phyloP scores from a whole-genome alignment of 2,888 invertebrate species.

The Quadriops clusia region DNA sequence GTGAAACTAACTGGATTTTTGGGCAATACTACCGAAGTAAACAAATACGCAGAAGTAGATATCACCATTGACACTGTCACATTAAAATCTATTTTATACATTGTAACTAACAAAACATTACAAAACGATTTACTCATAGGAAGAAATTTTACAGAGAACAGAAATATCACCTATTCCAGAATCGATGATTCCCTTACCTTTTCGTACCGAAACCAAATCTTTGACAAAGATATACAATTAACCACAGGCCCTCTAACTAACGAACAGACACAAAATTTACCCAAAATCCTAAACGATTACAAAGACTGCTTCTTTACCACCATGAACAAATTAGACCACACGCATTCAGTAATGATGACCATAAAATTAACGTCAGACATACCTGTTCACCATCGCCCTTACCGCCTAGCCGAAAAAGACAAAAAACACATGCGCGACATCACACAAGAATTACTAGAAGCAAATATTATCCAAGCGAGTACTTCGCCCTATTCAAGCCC shows the following conservation, averaged over 20 bases:
- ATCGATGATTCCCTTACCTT: slow-evolving; percentile 1
- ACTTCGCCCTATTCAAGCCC: slow-evolving; percentile 3
- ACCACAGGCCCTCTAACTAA: background rate
- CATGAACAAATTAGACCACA: background rate
- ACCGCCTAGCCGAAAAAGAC: slow-evolving; percentile 3
- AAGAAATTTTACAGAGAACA: slow-evolving; percentile 4
- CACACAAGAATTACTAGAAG: slow-evolving; percentile 5
- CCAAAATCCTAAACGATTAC: background rate
- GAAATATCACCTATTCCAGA: background rate
- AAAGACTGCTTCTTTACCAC: slow-evolving; percentile 1
- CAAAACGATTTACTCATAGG: slow-evolving; percentile 2
- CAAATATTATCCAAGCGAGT: slow-evolving; percentile 4
- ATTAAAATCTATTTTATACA: too few species aligned
- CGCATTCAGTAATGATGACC: background rate
- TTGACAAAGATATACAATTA: background rate
- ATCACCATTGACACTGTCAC: too few species aligned
- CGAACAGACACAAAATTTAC: slow-evolving; percentile 1
- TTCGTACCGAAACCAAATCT: background rate
- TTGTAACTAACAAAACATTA: too few species aligned
- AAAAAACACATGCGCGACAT: background rate
- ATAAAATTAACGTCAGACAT: background rate
- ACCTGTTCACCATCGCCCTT: slow-evolving; percentile 3
- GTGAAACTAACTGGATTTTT: too few species aligned
- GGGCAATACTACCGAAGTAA: too few species aligned
- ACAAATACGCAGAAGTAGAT: too few species aligned